Evolutionary conservation across 1,140 invertebrate species (phyloP).

Genomic region (Palaemon carinicauda): DNA sequence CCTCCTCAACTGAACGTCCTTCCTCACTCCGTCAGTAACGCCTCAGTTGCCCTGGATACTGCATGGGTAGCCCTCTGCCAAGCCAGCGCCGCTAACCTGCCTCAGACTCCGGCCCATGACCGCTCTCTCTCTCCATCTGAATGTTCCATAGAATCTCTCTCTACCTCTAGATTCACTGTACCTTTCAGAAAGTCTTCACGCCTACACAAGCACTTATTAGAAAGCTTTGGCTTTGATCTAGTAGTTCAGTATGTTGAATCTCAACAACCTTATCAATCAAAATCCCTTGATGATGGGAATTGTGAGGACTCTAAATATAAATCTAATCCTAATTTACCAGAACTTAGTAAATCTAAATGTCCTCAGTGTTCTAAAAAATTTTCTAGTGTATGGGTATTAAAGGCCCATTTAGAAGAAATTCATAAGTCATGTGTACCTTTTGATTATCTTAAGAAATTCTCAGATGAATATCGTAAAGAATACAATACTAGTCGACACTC

Average conservation of each 20-base stretch:
- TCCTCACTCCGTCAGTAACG: constrained; percentile 18
- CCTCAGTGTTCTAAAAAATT: constrained; percentile 92
- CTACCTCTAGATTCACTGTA: constrained; percentile 59
- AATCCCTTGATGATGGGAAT: constrained; percentile 49
- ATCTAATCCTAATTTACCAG: constrained; percentile 67
- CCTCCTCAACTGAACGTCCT: constrained; percentile 28
- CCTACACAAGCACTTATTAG: constrained; percentile 59
- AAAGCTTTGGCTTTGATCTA: constrained; percentile 60
- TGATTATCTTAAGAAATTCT: constrained; percentile 54
- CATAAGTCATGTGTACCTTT: constrained; percentile 71
- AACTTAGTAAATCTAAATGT: constrained; percentile 79
- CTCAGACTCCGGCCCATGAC: constrained; percentile 54
- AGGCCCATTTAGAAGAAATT: constrained; percentile 94
- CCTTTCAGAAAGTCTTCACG: constrained; percentile 58
- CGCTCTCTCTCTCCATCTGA: constrained; percentile 60
- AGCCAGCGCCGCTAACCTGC: constrained; percentile 37
- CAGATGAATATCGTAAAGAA: constrained; percentile 51
- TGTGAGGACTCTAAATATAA: constrained; percentile 40
- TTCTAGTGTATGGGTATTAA: constrained; percentile 94
- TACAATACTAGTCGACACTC: constrained; percentile 55
- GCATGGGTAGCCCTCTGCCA: constrained; percentile 37
- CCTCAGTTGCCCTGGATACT: constrained; percentile 46
- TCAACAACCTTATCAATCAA: constrained; percentile 44
- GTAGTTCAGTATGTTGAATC: constrained; percentile 59
- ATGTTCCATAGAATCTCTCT: constrained; percentile 59